Evolutionary conservation across 2,888 invertebrate genomes (phyloP).

Genomic region (Megaustenia siamemsis): DNA sequence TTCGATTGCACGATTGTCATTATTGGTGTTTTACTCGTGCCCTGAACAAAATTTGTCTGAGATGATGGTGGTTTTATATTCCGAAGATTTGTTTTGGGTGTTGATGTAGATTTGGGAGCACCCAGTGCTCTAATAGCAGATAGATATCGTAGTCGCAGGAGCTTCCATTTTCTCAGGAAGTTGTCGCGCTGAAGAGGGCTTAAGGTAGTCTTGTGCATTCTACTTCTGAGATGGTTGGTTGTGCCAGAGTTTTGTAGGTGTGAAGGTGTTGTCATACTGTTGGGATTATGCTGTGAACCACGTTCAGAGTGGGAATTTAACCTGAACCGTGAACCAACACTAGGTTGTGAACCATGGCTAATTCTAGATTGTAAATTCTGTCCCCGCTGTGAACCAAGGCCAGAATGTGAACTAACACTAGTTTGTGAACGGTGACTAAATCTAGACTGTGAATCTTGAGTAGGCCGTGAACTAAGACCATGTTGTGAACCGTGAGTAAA

Average conservation of each 20-base stretch:
- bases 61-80: neutral
- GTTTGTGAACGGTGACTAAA: no score
- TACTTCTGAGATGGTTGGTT: neutral
- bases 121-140: neutral
- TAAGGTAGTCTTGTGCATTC: neutral
- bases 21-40: neutral
- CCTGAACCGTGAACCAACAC: no score
- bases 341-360: no score
- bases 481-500: no score
- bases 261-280: no score
- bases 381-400: no score
- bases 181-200: neutral
- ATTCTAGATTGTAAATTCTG: no score
- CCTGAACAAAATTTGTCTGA: neutral
- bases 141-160: conserved; percentile 4
- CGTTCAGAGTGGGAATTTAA: no score
- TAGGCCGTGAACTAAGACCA: no score
- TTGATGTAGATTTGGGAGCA: neutral
- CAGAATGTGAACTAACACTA: no score
- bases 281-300: no score
- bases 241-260: neutral
- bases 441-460: no score
- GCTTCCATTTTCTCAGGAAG: conserved; percentile 39
- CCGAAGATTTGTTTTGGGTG: neutral
- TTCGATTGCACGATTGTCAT: neutral